phyloP scores from a whole-genome alignment of 2,113 vertebrate genomes.

The Oncorhynchus mykiss region DNA sequence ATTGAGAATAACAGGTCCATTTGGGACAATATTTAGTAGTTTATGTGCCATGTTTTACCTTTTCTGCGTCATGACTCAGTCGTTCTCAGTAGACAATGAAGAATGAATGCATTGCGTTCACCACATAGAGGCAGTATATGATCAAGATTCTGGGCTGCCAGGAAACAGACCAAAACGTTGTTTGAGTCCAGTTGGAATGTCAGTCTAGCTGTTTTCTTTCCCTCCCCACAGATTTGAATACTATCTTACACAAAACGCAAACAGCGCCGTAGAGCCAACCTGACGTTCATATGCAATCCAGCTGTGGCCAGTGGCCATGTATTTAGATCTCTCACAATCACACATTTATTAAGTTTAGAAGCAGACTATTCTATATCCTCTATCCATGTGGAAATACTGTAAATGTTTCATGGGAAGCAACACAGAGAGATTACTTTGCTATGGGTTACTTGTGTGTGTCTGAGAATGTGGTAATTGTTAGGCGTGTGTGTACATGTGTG shows the following conservation, averaged over 20 bases:
- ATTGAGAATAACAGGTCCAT: neutral
- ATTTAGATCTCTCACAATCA: no score
- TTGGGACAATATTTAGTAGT: neutral
- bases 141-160: constrained; percentile 66
- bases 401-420: neutral
- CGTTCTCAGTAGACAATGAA: constrained; percentile 49
- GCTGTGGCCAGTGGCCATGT: neutral
- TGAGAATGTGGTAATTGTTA: neutral
- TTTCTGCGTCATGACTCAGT: neutral
- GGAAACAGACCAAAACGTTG: constrained; percentile 34
- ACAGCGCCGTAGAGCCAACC: neutral
- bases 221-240: neutral
- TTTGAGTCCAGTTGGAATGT: no score
- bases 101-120: constrained; percentile 70
- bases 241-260: neutral
- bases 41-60: neutral
- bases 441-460: no score
- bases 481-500: neutral
- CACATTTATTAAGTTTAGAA: neutral
- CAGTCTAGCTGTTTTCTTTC: no score
- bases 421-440: no score
- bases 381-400: neutral
- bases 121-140: constrained; percentile 83
- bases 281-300: neutral
- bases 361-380: neutral